phyloP scores from a whole-genome alignment of 2,113 vertebrate species.

The Dunckerocampus dactyliophorus region DNA sequence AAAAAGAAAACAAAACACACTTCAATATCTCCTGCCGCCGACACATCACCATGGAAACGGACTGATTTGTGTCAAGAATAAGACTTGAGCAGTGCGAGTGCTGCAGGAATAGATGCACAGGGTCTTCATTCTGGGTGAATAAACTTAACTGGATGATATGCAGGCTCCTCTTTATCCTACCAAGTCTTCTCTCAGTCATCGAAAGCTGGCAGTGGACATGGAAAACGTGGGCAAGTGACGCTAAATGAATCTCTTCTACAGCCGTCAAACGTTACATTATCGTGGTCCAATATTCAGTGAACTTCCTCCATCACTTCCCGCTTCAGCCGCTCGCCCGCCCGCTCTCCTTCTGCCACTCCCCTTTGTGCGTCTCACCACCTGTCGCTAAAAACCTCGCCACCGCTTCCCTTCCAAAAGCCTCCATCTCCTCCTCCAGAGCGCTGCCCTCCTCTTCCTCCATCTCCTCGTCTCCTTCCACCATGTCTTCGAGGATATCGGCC shows the following conservation, averaged over 20 bases:
- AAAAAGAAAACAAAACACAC: background rate
- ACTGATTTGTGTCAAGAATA: background rate
- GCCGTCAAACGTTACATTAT: background rate
- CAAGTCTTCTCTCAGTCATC: too few species aligned
- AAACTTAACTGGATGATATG: too few species aligned
- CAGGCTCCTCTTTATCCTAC: too few species aligned
- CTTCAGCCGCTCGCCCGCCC: slow-evolving; percentile 49
- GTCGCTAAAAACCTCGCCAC: slow-evolving; percentile 58
- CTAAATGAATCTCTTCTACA: background rate
- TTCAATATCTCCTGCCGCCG: background rate
- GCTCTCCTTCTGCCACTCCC: slow-evolving; percentile 44
- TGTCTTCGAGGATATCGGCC: slow-evolving; percentile 85
- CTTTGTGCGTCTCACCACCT: slow-evolving; percentile 29
- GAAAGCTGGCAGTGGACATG: too few species aligned
- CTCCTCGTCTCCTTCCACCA: slow-evolving; percentile 65
- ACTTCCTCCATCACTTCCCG: slow-evolving; percentile 10
- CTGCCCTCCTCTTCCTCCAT: slow-evolving; percentile 25
- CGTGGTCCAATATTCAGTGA: background rate
- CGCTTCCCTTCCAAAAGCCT: slow-evolving; percentile 78
- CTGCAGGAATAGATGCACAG: background rate
- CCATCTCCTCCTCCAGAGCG: slow-evolving; percentile 72
- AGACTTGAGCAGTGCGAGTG: background rate
- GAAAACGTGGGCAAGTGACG: background rate
- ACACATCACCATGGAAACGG: background rate
- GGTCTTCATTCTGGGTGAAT: background rate